Evolutionary conservation across 2,888 invertebrate species (phyloP).

Genomic region (Synergus gifuensis): DNA sequence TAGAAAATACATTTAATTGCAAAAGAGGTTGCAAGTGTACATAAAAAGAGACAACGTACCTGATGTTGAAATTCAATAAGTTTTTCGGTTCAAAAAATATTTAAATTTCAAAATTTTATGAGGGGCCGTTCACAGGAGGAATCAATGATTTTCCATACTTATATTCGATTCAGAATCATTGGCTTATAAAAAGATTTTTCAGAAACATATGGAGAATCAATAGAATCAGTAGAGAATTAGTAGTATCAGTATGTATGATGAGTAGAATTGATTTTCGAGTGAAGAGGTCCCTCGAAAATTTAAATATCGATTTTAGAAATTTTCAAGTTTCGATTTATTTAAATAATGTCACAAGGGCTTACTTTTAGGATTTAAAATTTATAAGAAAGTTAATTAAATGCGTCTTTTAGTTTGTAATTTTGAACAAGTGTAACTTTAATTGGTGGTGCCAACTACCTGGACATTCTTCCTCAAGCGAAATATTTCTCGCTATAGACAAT

Average conservation of each 20-base stretch:
- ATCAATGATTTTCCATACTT: no score
- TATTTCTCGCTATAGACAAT: neutral
- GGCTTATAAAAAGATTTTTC: no score
- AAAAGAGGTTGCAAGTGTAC: slow-evolving; percentile 2
- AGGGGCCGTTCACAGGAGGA: no score
- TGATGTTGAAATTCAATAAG: neutral
- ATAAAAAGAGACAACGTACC: neutral
- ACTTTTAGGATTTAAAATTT: neutral
- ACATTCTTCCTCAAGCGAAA: neutral
- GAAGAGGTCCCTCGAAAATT: no score
- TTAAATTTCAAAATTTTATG: neutral
- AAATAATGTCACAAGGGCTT: slow-evolving; percentile 3
- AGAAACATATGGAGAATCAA: no score
- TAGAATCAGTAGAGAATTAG: no score
- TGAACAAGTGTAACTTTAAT: no score
- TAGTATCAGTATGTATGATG: no score
- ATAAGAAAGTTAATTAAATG: slow-evolving; percentile 11
- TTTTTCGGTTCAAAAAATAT: neutral
- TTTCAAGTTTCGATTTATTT: neutral
- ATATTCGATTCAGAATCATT: no score
- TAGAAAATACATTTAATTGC: neutral
- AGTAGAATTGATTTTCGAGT: no score
- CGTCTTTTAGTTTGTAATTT: neutral
- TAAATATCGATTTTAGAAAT: slow-evolving; percentile 1
- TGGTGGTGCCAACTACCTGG: no score